phyloP scores from a whole-genome alignment of 2,113 vertebrate species.

The Erinaceus europaeus region DNA sequence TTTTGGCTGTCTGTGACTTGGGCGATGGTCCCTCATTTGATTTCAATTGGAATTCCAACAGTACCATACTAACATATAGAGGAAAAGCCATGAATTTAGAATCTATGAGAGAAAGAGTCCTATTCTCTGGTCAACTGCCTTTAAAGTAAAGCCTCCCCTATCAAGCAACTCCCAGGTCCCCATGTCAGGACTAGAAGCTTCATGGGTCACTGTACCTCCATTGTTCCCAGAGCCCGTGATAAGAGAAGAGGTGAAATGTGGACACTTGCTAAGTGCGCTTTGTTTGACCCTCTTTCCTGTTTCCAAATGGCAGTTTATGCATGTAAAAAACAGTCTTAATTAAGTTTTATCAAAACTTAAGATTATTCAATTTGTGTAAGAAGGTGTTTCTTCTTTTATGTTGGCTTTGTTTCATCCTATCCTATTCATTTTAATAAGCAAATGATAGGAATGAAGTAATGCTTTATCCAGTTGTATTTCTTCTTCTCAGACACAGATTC shows the following conservation, averaged over 20 bases:
- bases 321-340: not conserved
- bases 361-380: no score
- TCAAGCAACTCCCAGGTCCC: rapidly evolving
- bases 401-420: not conserved
- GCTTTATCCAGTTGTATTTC: not conserved
- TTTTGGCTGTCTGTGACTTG: no score
- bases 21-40: no score
- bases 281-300: not conserved
- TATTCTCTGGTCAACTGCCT: no score
- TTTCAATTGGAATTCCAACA: not conserved
- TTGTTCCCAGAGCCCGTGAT: no score
- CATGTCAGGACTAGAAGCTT: no score
- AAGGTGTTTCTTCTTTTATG: no score
- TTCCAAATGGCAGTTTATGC: not conserved
- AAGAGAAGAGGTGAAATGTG: no score
- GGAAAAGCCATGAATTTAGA: not conserved
- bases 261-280: not conserved
- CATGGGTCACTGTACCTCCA: no score
- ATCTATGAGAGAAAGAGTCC: rapidly evolving
- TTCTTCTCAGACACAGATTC: not conserved
- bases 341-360: no score
- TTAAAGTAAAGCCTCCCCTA: no score
- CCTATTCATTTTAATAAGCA: not conserved
- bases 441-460: not conserved
- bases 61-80: not conserved